Evolutionary conservation across 2,113 vertebrate genomes (phyloP).

Genomic region (Aphyosemion australe): DNA sequence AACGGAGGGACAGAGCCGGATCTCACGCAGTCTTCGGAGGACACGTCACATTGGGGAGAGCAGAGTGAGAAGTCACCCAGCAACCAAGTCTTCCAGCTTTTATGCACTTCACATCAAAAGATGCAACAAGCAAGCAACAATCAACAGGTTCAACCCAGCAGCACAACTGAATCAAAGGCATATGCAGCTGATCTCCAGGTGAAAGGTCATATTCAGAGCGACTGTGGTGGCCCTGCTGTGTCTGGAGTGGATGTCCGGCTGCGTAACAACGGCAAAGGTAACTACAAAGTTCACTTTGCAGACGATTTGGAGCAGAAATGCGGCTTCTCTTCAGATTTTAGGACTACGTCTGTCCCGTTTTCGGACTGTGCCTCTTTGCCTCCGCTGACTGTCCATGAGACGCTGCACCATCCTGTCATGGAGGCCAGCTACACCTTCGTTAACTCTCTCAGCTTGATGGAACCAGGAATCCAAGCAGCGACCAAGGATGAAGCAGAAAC

Average conservation of each 20-base stretch:
- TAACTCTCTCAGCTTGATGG: constrained; percentile 59
- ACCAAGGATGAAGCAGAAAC: constrained; percentile 26
- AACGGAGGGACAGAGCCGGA: constrained; percentile 28
- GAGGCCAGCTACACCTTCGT: constrained; percentile 76
- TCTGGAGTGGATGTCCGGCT: constrained; percentile 40
- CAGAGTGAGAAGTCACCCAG: constrained; percentile 22
- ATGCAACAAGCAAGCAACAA: constrained; percentile 31
- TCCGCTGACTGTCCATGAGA: constrained; percentile 78
- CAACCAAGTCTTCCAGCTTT: constrained; percentile 27
- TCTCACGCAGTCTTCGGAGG: constrained; percentile 41
- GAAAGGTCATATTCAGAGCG: constrained; percentile 17
- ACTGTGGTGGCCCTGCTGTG: constrained; percentile 27
- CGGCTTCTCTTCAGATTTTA: constrained; percentile 20
- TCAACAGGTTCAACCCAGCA: constrained; percentile 62
- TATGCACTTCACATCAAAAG: constrained; percentile 39
- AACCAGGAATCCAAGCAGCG: constrained; percentile 36
- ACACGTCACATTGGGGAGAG: constrained; percentile 35
- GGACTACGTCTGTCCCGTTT: constrained; percentile 5
- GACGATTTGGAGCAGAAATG: constrained; percentile 50
- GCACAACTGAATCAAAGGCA: constrained; percentile 32
- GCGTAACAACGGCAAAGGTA: constrained; percentile 38
- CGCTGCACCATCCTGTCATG: constrained; percentile 75
- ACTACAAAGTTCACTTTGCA: constrained; percentile 63
- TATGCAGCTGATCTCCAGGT: constrained; percentile 29
- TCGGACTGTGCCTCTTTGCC: constrained; percentile 75